Evolutionary conservation across 2,888 invertebrate species (phyloP), one percentile per base, ranked within the genome.

Genomic region (Saturnia japonica): DNA sequence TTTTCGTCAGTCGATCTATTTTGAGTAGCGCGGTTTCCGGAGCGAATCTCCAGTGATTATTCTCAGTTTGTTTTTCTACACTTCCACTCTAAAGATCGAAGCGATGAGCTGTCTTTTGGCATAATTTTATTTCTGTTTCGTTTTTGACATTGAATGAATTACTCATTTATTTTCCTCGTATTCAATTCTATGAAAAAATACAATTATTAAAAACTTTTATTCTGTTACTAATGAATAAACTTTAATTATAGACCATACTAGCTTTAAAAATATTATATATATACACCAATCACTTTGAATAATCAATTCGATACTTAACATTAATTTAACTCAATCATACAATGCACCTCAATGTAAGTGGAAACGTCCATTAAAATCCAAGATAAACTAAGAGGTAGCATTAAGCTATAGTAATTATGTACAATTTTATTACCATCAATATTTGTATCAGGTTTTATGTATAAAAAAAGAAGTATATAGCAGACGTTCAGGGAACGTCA

Each of bases 391-490:
- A 88, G 87, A 88, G 88, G 87, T 88, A 89, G 88, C 75, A 78
- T 71, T 64, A 40, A 74, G 77, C 74, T 72, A 75, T 71, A 80
- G 82, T 84, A 86, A 88, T 88, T 82, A 83, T 85, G 77, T 77
- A 85, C 86, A 82, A 82, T 85, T 91, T 90, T 90, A 91, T 89
- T 86, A 79, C 88, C 81, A 76, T 85, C 86, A 89, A 91, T 91
- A 90, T 90, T 89, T 89, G 89, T 89, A 88, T 87, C 85, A 78
- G 80, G 75, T 82, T 86, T 88, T 88, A 87, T 87, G 88, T 89
- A 89, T 85, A 87, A 84, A 84, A 74, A 76, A 75, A 74, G 75
- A 80, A 77, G 75, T 71, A 79, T 75, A 84, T 86, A 89, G 87
- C 89, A 87, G 87, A 88, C 89, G 88, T 84, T 77, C 84, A 81